Conservation (phyloP, 2,113 vertebrate species). For the Orthonyx spaldingii region DNA sequence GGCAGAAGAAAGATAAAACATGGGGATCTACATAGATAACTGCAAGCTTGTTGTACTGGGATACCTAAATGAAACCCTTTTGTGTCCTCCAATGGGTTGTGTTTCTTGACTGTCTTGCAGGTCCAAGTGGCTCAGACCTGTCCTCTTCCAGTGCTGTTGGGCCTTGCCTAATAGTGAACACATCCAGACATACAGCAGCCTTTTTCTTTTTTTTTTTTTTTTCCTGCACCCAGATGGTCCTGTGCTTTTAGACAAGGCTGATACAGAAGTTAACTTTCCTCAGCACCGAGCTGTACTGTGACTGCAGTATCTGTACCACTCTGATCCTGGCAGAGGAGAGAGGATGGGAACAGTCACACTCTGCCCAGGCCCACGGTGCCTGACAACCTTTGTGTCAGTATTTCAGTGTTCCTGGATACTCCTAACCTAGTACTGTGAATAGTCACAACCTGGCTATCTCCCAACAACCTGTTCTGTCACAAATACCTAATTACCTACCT, state of each 20-base stretch:
- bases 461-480: neutral
- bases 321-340: neutral
- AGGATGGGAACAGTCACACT: neutral
- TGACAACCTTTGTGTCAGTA: neutral
- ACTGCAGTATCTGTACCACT: neutral
- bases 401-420: neutral
- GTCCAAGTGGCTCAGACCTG: neutral
- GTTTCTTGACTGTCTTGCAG: constrained; percentile 15
- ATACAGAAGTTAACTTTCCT: neutral
- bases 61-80: neutral
- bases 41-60: neutral
- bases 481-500: neutral
- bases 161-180: neutral
- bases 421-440: neutral
- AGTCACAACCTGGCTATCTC: neutral
- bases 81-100: neutral
- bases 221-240: neutral
- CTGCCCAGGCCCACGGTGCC: neutral
- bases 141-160: neutral
- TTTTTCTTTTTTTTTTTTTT: neutral
- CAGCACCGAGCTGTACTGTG: neutral
- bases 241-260: neutral
- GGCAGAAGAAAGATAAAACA: neutral
- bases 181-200: neutral
- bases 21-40: neutral